A percentile compares a stretch with the other conserved stretches of the same genome.
These are phyloP conservation scores for Tonatia bakeri DNA, from an alignment of 2,113 vertebrate species.

Conservation along the genomic window DNA sequence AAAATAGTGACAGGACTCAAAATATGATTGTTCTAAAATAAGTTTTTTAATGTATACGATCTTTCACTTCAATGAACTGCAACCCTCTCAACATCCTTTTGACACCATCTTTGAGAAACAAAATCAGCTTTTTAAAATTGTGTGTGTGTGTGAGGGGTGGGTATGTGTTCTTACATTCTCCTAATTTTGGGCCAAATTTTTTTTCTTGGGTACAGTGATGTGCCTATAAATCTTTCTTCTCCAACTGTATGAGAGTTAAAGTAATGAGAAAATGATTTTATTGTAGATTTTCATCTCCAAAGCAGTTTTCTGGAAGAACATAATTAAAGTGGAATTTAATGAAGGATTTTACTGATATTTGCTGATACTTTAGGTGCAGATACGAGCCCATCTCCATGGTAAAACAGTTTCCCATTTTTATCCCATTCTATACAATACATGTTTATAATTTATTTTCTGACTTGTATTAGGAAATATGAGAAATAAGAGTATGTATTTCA, in stretches of 20 bases:
- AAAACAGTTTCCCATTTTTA: background rate
- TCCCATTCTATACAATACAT: background rate
- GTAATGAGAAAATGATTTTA: background rate
- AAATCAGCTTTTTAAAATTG: background rate
- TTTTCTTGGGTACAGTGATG: background rate
- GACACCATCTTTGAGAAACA: background rate
- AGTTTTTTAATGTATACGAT: background rate
- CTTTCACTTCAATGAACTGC: background rate
- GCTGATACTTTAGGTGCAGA: accelerated
- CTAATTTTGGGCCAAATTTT: background rate
- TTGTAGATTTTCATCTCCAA: background rate
- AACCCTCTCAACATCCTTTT: background rate
- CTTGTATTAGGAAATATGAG: background rate
- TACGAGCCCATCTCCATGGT: background rate
- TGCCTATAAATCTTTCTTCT: background rate
- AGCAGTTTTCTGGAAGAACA: background rate
- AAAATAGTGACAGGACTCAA: background rate
- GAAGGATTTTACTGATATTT: background rate
- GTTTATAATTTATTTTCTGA: background rate
- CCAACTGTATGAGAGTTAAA: background rate
- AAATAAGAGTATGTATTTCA: background rate
- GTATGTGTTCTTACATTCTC: background rate
- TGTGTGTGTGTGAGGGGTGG: background rate
- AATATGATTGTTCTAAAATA: background rate
- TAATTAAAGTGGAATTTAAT: background rate